Base-by-base conservation (phyloP, 64 coral and sea anemone species). In the Platygyra sinensis region DNA sequence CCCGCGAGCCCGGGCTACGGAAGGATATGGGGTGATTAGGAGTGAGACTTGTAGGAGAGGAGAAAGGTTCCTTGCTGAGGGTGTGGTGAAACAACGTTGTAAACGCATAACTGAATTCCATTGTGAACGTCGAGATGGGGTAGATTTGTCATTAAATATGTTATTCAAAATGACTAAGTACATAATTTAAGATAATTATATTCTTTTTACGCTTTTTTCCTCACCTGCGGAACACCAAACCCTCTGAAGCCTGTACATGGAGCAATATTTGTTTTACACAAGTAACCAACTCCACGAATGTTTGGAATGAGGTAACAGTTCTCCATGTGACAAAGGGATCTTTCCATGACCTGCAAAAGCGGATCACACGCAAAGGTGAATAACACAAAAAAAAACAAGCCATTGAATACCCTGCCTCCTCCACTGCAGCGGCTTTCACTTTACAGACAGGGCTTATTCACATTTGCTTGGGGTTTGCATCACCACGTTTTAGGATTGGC, bases 261-360 rank as follows among this genome's bases (percentile, higher is more conserved):
- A 32, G 94, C 83, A 18, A 93, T 80, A 54, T 96, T 96, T 24
- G 94, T 96, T 50, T 90, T 92, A 52, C 94, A 96, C 27, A 89
- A 39, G 55, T 77, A 67, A 7, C 94, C 94, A 79, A 51, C 82
- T 32, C 83, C 80, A 17, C 91, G 90, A 31, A 96, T 79, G 67
- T 96, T 96, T 46, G 94, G 91, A n/a, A 96, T 80, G 3, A 32
- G 87, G 72, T 96, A 96, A 29, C 80, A 92, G 77, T 96, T 96
- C 5, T 89, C 90, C 25, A 83, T 64, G 52, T 93, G 74, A 19
- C 90, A 93, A 7, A 96, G 6, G 2, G 80, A 63, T 17, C 91
- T 64, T 19, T 96, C 80, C 76, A 96, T 74, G 25, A 96, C 94
- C 94, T 96, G 55, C 0, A 69, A 28, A 69, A 69, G 20, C 10